These are phyloP conservation scores for Pangasius mekongensis DNA, from an alignment of 2,797 vertebrate species.

Conservation along the genomic window DNA sequence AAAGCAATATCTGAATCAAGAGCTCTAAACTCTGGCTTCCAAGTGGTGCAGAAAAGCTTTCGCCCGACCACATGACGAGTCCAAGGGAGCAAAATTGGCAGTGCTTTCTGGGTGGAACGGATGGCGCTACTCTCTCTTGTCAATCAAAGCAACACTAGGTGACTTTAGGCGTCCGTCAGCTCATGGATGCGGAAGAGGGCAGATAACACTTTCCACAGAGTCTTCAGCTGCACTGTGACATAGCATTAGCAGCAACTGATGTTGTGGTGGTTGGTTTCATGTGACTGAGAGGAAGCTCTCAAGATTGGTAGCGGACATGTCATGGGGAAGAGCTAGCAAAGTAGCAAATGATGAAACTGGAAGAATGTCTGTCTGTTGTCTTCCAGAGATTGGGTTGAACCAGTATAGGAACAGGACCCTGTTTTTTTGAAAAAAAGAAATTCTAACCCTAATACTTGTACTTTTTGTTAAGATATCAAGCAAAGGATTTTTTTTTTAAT, in stretches of 20 bases:
- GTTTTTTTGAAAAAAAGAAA: background rate
- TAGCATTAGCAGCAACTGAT: background rate
- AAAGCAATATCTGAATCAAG: background rate
- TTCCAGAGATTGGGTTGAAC: background rate
- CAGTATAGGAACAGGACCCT: background rate
- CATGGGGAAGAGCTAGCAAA: background rate
- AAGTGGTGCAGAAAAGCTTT: background rate
- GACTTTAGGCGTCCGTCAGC: background rate
- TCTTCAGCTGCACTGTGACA: background rate
- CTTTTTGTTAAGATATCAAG: background rate
- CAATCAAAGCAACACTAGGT: background rate
- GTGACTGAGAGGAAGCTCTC: background rate
- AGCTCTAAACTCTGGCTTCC: background rate
- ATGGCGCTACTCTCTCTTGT: background rate
- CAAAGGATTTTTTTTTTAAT: background rate
- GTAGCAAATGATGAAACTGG: background rate
- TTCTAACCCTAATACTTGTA: background rate
- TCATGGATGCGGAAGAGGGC: background rate
- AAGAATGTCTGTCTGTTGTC: background rate
- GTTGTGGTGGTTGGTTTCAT: background rate
- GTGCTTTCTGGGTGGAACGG: background rate
- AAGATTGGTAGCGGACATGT: background rate
- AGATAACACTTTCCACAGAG: background rate
- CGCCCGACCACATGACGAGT: background rate
- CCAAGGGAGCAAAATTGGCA: background rate